Base-by-base conservation (phyloP, 2,113 vertebrate species). In the Sisor rabdophorus region DNA sequence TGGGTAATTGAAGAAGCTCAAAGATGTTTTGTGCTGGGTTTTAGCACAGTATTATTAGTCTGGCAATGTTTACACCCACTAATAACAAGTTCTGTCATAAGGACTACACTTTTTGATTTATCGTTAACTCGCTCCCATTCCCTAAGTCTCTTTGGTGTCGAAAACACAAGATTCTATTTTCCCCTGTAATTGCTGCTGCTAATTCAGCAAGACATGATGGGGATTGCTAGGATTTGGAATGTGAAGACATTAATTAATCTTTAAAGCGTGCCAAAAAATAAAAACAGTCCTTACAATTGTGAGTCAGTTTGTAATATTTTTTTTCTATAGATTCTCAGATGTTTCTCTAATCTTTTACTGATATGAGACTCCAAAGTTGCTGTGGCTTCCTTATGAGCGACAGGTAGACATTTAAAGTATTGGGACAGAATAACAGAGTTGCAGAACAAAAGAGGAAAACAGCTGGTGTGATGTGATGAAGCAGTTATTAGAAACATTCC, bases 61-160 rank as follows among this genome's bases (percentile, higher is more conserved):
- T 90, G 88, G 89, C 89, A 89, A 83, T 93, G 90, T 92, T 92
- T 92, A 91, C 90, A 92, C 87, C 89, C 86, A 86, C 88, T 90
- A 92, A 92, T 91, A 91, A 90, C 90, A 91, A 90, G 89, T 90
- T 86, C 80, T 84, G 85, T 90, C 89, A 90, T 91, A 80, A 71
- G 78, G 82, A 87, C 87, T 90, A 89, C 85, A 87, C 80, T 40
- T 90, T 87, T 85, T 81, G 90, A 90, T 92, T 93, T 90, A 86
- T 85, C 86, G 79, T 91, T 90, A 91, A 91, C 89, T 88, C 11
- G 53, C 22, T 69, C 44, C 26, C 24, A 19, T 30, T 63, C 30
- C 36, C 60, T 40, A 32, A 40, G 32, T 58, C 55, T 44, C 20
- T 64, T 36, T 80, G 76, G 81, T 84, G 84, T 84, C 86, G 86